Evolutionary conservation across 2,797 vertebrate genomes (phyloP).

Genomic region (Echeneis naucrates): DNA sequence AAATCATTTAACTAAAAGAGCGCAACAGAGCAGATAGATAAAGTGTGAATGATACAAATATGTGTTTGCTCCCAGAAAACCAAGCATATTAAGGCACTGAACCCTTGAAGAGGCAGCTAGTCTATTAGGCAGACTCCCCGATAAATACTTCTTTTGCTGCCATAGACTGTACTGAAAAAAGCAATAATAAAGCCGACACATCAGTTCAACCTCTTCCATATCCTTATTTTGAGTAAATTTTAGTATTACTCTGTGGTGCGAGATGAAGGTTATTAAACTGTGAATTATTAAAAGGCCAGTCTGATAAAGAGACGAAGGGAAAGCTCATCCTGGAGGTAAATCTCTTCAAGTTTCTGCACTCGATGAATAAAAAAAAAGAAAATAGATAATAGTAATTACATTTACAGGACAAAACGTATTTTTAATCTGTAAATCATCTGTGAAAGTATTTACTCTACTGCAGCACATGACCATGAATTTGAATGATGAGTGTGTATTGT

Average conservation of each 20-base stretch:
- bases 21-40: slow-evolving; percentile 19
- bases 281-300: slow-evolving; percentile 38
- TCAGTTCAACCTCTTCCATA: slow-evolving; percentile 21
- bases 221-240: background rate
- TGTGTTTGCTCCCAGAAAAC: slow-evolving; percentile 4
- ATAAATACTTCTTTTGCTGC: slow-evolving; percentile 12
- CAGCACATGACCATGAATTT: too few relatives aligned
- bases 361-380: too few relatives aligned
- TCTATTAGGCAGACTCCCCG: background rate
- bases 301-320: slow-evolving; percentile 2
- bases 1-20: slow-evolving; percentile 6
- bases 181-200: slow-evolving; percentile 19
- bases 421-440: background rate
- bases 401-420: too few relatives aligned
- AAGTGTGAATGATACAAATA: slow-evolving; percentile 19
- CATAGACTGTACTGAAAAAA: slow-evolving; percentile 4
- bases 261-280: slow-evolving; percentile 22
- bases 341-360: background rate
- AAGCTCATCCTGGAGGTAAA: background rate
- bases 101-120: slow-evolving; percentile 4
- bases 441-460: background rate
- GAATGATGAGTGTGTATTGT: background rate
- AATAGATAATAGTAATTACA: too few relatives aligned
- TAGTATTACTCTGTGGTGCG: background rate
- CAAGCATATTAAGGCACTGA: slow-evolving; percentile 8